phyloP scores from a whole-genome alignment of 53 echinoderm and acorn worm genomes.

The Paelopatides confundens region DNA sequence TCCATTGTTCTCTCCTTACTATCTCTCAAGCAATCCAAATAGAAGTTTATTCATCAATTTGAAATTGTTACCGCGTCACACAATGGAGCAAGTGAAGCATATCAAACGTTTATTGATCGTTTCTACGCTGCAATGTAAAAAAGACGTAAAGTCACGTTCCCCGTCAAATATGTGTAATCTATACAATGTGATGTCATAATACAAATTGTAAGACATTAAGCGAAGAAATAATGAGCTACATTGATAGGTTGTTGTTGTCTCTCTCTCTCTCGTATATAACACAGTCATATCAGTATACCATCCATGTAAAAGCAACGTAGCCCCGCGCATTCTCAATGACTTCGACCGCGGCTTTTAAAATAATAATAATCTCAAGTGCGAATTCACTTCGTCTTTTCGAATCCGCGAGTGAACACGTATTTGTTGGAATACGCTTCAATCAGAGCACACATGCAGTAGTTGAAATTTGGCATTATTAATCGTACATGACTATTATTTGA shows the following conservation, averaged over 20 bases:
- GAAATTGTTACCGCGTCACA: not conserved
- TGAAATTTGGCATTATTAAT: too few species aligned
- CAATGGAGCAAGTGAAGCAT: not conserved
- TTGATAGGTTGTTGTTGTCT: not conserved
- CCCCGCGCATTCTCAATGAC: not conserved
- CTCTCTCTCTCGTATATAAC: not conserved
- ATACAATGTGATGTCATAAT: not conserved
- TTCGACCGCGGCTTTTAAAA: not conserved
- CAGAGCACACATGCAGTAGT: too few species aligned
- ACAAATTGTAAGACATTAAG: not conserved
- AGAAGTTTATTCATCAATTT: too few species aligned
- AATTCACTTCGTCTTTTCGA: not conserved
- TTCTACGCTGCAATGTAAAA: not conserved
- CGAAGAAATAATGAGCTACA: not conserved
- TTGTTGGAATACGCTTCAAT: not conserved
- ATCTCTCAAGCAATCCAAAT: too few species aligned
- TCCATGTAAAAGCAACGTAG: not conserved
- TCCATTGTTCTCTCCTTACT: too few species aligned
- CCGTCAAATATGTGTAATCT: not conserved
- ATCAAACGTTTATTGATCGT: not conserved
- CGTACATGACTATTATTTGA: too few species aligned
- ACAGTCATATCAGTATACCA: not conserved
- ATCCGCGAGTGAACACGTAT: not conserved
- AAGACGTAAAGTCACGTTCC: not conserved
- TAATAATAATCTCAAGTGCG: not conserved